These are phyloP conservation scores for Physocephala rufipes DNA, from an alignment of 2,888 invertebrate genomes.

Conservation along the genomic window DNA sequence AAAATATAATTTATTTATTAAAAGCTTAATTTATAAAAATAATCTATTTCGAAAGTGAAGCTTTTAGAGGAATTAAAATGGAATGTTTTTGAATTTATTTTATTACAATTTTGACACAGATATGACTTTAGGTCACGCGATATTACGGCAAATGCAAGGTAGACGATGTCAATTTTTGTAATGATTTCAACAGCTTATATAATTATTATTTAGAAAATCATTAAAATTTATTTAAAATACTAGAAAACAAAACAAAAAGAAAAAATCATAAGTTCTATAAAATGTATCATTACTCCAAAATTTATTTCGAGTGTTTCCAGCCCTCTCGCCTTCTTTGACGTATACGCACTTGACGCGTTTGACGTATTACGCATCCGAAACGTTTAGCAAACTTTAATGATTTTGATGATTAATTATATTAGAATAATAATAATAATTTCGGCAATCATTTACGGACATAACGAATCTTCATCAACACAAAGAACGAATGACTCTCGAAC, in stretches of 20 bases:
- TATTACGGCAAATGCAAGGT: too few relatives aligned
- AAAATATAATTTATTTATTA: too few relatives aligned
- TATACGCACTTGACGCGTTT: not conserved
- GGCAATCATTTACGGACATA: too few relatives aligned
- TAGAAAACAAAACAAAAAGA: not conserved
- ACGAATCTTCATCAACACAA: too few relatives aligned
- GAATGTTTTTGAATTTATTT: too few relatives aligned
- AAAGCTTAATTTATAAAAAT: too few relatives aligned
- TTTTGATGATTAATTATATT: not conserved
- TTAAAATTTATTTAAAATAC: conserved; percentile 17
- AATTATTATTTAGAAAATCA: conserved; percentile 16
- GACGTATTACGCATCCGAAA: not conserved
- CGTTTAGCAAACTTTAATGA: not conserved
- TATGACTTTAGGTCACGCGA: too few relatives aligned
- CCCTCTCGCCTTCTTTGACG: not conserved
- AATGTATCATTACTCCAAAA: too few relatives aligned
- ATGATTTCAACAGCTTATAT: conserved; percentile 26
- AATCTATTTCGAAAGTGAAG: too few relatives aligned
- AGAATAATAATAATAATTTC: not conserved
- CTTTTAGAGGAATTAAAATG: too few relatives aligned
- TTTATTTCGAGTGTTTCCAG: not conserved
- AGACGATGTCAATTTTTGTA: not conserved
- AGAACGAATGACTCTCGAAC: too few relatives aligned
- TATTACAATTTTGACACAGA: too few relatives aligned
- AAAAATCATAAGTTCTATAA: conserved; percentile 2